Percentiles rank a stretch among this genome's conserved stretches.
These are phyloP conservation scores for Lepidotrigona ventralis DNA, from an alignment of 1,140 invertebrate species.

Conservation along the genomic window DNA sequence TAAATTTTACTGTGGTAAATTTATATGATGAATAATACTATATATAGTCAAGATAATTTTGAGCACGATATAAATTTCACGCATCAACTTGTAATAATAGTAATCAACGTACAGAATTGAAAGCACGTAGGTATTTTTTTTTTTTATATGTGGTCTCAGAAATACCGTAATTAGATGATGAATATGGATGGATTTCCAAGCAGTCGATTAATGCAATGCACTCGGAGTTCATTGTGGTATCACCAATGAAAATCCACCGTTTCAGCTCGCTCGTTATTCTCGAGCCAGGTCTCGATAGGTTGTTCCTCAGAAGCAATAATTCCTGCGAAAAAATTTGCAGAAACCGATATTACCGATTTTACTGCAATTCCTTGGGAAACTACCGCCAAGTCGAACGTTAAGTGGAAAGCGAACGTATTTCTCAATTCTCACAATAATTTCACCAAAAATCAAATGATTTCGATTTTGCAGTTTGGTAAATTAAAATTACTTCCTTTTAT, in stretches of 20 bases:
- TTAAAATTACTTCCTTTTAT: too few relatives aligned
- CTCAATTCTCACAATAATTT: not conserved
- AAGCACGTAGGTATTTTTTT: too few relatives aligned
- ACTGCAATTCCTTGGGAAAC: not conserved
- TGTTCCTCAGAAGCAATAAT: not conserved
- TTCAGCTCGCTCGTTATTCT: not conserved
- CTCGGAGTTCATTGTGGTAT: not conserved
- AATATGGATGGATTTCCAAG: not conserved
- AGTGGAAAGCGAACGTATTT: not conserved
- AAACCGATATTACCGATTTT: not conserved
- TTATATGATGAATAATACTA: too few relatives aligned
- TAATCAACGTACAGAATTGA: too few relatives aligned
- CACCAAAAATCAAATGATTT: not conserved
- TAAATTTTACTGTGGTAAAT: too few relatives aligned
- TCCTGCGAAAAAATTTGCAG: not conserved
- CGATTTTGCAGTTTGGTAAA: not conserved
- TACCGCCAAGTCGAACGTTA: not conserved
- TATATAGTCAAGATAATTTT: too few relatives aligned
- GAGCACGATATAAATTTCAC: too few relatives aligned
- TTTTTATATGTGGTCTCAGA: not conserved
- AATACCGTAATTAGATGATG: not conserved
- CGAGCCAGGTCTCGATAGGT: not conserved
- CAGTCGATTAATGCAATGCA: not conserved
- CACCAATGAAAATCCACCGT: not conserved
- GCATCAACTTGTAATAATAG: too few relatives aligned